Conservation (phyloP, 2,888 invertebrate species). For the Drosophila borealis region DNA sequence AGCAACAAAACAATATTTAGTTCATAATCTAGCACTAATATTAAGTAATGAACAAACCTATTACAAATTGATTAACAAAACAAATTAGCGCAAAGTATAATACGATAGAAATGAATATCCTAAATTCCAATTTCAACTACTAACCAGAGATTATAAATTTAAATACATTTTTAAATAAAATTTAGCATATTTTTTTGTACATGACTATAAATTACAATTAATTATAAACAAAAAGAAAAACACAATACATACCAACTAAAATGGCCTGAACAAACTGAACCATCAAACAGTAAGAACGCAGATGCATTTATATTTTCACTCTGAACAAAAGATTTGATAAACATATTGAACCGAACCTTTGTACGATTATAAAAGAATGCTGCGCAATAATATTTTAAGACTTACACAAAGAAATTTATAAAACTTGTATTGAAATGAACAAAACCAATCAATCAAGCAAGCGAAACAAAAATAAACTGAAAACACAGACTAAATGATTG, state of each 20-base stretch:
- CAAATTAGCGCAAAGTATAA: constrained; percentile 72
- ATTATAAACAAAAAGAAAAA: constrained; percentile 35
- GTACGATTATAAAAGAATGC: constrained; percentile 48
- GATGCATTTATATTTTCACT: constrained; percentile 80
- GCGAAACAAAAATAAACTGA: constrained; percentile 35
- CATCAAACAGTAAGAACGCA: constrained; percentile 51
- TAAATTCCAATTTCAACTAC: constrained; percentile 70
- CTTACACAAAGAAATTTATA: constrained; percentile 62
- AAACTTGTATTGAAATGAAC: constrained; percentile 60
- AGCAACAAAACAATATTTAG: constrained; percentile 65
- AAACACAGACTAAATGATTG: constrained; percentile 52
- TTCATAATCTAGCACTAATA: constrained; percentile 76
- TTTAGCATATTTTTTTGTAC: constrained; percentile 75
- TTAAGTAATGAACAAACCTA: constrained; percentile 71
- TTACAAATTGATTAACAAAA: constrained; percentile 45
- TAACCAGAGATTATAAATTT: constrained; percentile 73
- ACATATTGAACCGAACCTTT: constrained; percentile 49
- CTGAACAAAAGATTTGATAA: constrained; percentile 52
- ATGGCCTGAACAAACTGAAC: constrained; percentile 51
- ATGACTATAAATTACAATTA: constrained; percentile 53
- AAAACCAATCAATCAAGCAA: constrained; percentile 48
- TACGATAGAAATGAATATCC: constrained; percentile 63
- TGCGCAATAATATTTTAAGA: constrained; percentile 76
- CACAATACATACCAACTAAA: constrained; percentile 52
- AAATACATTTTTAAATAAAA: constrained; percentile 67